Base-by-base conservation (phyloP, 2,797 vertebrate species). In the Clarias fuscus region DNA sequence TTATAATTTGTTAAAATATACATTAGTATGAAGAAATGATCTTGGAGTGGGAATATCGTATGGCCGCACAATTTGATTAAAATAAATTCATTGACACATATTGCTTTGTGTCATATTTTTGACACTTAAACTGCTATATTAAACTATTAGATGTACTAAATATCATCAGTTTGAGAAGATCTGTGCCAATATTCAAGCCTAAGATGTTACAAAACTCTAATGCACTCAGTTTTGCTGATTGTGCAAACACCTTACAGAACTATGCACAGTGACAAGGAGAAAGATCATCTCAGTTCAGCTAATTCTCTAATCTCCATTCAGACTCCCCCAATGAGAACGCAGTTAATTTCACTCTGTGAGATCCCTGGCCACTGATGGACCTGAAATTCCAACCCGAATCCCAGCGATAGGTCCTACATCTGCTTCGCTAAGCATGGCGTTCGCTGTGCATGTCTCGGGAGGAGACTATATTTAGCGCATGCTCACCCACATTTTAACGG, bases 401-500 rank as follows among this genome's bases (percentile, higher is more conserved):
- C 86, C 86, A 84, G 1, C 3, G 75, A 75, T 33, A 40, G 73
- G 56, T 67, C 86, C 82, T 71, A 79, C 48, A 68, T 79, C 82
- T 33, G 82, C 56, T 33, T 56, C 22, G 75, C 72, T 76, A 84
- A 77, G 80, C 81, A 62, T 27, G 71, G 81, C 64, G 61, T 86
- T 83, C 64, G 70, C 73, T 70, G 71, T 61, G 62, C 24, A 30
- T 4, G 33, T 64, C 43, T 76, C 67, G 84, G 64, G 70, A 71
- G 70, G 37, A 33, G 6, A 11, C 75, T 84, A 87, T 85, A 82
- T 88, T 88, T 86, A 75, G 78, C 27, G 27, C 33, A 13, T 17
- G 75, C 64, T 89, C 79, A 77, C 72, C 82, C 53, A 87, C 72
- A 89, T 88, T 89, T 20, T 30, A 43, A 85, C 43, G 22, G 65